A percentile compares a stretch with the other conserved stretches of the same genome.
These are phyloP conservation scores for Saccopteryx leptura DNA, from an alignment of 2,113 vertebrate genomes.

Conservation along the genomic window DNA sequence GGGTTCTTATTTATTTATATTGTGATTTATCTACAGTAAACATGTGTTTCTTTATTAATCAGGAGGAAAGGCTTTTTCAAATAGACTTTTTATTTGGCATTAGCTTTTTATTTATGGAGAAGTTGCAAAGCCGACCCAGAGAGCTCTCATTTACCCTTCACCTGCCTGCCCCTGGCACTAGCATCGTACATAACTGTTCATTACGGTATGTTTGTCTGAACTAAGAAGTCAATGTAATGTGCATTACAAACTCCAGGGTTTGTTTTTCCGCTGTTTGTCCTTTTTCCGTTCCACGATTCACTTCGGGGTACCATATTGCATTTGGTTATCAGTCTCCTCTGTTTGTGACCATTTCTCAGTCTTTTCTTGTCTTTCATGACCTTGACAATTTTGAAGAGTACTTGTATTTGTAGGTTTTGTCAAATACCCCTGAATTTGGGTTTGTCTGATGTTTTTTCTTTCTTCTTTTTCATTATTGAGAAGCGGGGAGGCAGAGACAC, in stretches of 20 bases:
- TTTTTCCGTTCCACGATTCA: background rate
- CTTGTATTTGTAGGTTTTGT: background rate
- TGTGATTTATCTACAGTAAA: background rate
- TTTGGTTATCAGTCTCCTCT: background rate
- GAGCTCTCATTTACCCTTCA: background rate
- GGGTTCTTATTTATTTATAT: background rate
- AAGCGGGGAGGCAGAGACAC: too few relatives aligned
- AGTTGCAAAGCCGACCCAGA: background rate
- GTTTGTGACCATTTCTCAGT: rapidly evolving
- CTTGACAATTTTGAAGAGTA: background rate
- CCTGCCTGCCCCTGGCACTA: background rate
- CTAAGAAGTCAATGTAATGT: background rate
- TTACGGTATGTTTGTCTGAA: background rate
- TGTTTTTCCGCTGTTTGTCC: background rate
- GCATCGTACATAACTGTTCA: background rate
- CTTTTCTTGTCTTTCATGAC: background rate
- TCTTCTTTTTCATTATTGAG: too few relatives aligned
- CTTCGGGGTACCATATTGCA: background rate
- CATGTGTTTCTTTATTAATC: background rate
- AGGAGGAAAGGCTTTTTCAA: conserved; percentile 47
- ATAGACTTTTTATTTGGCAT: background rate
- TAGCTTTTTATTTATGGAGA: background rate
- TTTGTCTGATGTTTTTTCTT: background rate
- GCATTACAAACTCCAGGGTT: background rate
- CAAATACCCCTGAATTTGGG: background rate